Evolutionary conservation across 2,113 vertebrate species (phyloP).

Genomic region (Anoura caudifer): DNA sequence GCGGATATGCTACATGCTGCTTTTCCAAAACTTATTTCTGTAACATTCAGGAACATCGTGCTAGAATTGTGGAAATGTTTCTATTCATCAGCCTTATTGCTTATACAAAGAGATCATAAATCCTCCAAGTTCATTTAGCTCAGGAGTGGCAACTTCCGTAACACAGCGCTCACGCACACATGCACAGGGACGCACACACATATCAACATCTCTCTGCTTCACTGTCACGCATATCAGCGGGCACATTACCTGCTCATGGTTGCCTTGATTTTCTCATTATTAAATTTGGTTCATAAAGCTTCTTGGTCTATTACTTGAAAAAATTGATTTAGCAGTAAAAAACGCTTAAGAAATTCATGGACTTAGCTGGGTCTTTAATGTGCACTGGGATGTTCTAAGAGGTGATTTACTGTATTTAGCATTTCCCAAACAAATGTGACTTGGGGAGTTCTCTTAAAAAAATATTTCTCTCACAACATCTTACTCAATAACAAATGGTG

Average conservation of each 20-base stretch:
- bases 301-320: slow-evolving; percentile 43
- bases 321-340: background rate
- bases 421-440: slow-evolving; percentile 14
- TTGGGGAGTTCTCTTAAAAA: background rate
- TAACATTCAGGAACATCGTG: background rate
- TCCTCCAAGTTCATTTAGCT: background rate
- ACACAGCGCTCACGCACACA: background rate
- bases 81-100: background rate
- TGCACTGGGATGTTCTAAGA: background rate
- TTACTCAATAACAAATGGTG: background rate
- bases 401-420: background rate
- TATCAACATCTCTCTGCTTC: background rate
- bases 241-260: background rate
- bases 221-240: background rate
- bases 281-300: slow-evolving; percentile 10
- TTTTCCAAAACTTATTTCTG: background rate
- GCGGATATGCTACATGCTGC: too few species aligned
- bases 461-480: background rate
- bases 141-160: background rate
- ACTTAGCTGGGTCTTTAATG: background rate
- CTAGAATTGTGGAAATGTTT: background rate
- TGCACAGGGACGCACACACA: too few species aligned
- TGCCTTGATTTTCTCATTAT: slow-evolving; percentile 29
- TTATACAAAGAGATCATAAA: background rate
- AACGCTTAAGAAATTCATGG: background rate